A percentile compares a stretch with the other conserved stretches of the same genome.
Evolutionary conservation across 1,140 invertebrate species (phyloP).

Genomic region (Physella acuta): DNA sequence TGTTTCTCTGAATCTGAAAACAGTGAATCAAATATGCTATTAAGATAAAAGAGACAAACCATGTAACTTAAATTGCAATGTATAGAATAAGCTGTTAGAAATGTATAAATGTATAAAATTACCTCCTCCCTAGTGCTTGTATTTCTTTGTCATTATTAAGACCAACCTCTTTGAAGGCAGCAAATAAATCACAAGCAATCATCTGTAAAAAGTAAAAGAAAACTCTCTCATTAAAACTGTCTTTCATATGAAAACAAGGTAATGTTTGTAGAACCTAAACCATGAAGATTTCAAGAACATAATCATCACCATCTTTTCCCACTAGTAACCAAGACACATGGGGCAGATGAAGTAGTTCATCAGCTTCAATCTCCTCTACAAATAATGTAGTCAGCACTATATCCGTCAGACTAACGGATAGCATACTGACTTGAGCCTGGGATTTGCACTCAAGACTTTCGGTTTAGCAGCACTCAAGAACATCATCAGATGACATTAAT

Average conservation of each 20-base stretch:
- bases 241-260: background rate
- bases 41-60: background rate
- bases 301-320: no score
- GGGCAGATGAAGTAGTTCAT: no score
- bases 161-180: constrained; percentile 75
- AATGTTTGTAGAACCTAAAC: no score
- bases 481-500: no score
- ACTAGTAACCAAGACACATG: no score
- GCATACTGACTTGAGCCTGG: no score
- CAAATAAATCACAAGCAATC: constrained; percentile 85
- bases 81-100: background rate
- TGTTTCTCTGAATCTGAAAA: constrained; percentile 76
- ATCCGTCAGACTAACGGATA: no score
- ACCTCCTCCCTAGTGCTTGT: constrained; percentile 47
- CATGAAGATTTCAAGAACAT: no score
- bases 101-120: constrained; percentile 36
- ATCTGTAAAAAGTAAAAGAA: constrained; percentile 68
- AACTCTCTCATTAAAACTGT: background rate
- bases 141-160: constrained; percentile 47
- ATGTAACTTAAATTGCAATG: background rate
- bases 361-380: no score
- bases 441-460: no score
- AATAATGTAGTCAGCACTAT: no score
- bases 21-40: constrained; percentile 29
- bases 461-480: no score